Conservation (phyloP, 2,113 vertebrate species). For the Ranitomeya variabilis region DNA sequence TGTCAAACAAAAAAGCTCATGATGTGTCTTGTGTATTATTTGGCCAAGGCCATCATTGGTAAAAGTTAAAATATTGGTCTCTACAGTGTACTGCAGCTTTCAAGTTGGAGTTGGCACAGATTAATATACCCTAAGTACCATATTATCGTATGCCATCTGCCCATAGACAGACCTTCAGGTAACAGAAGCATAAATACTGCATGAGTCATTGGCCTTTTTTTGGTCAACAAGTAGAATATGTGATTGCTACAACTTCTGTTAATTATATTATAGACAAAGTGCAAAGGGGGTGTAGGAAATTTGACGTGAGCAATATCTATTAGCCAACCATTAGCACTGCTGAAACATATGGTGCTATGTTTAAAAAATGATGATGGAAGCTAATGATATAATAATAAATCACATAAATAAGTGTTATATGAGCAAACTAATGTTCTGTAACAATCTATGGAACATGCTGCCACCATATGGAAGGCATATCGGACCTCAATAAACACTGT, state of each 20-base stretch:
- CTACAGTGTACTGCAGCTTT: not conserved
- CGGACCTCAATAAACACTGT: not conserved
- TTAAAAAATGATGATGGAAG: not conserved
- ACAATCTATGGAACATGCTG: conserved; percentile 27
- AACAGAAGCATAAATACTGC: not conserved
- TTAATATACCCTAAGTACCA: not conserved
- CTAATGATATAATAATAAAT: conserved; percentile 16
- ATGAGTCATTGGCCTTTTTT: not conserved
- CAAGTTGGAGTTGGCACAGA: not conserved
- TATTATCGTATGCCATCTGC: not conserved
- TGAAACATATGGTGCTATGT: conserved; percentile 5
- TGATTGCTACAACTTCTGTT: not conserved
- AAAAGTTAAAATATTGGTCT: too few species aligned
- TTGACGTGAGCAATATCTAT: not conserved
- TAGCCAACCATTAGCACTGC: not conserved
- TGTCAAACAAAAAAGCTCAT: too few species aligned
- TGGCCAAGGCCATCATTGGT: too few species aligned
- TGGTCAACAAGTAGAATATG: not conserved
- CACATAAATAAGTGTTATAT: conserved; percentile 2
- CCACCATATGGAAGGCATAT: conserved; percentile 27
- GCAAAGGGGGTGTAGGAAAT: not conserved
- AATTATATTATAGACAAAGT: not conserved
- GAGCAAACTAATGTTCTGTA: conserved; percentile 26
- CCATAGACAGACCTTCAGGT: not conserved
- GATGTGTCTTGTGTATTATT: too few species aligned